These are phyloP conservation scores for Cassiopea xamachana DNA, from an alignment of 30 jellyfish, hydroid and myxozoan species.

Conservation along the genomic window DNA sequence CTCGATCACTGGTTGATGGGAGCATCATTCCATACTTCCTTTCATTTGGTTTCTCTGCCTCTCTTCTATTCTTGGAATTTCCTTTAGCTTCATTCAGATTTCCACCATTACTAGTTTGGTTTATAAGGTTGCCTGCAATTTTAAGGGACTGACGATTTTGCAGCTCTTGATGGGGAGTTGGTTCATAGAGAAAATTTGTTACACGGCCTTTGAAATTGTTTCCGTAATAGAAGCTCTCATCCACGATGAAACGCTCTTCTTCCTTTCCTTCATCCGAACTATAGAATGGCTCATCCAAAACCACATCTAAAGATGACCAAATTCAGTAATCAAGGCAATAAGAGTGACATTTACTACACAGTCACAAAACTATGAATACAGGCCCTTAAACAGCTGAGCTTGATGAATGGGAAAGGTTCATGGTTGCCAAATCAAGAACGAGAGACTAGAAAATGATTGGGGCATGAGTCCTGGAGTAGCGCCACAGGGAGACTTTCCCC, in stretches of 20 bases:
- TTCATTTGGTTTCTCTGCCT: neutral
- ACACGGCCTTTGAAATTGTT: constrained; percentile 1
- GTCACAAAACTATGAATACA: too few species aligned
- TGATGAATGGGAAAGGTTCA: too few species aligned
- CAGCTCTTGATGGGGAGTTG: constrained; percentile 1
- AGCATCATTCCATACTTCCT: constrained; percentile 20
- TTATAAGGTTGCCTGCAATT: neutral
- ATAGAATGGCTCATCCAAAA: constrained; percentile 57
- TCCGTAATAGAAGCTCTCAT: constrained; percentile 2
- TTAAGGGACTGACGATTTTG: neutral
- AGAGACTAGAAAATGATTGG: too few species aligned
- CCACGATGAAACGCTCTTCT: neutral
- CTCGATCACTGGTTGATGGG: constrained; percentile 12
- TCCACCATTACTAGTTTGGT: neutral
- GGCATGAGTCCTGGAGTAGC: too few species aligned
- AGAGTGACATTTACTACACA: too few species aligned
- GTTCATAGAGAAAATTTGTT: constrained; percentile 40
- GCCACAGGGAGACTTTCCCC: too few species aligned
- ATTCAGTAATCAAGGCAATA: neutral
- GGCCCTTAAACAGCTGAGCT: too few species aligned
- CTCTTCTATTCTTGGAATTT: neutral
- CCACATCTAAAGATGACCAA: constrained; percentile 11
- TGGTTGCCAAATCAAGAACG: too few species aligned
- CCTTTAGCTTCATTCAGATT: neutral
- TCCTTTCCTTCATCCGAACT: constrained; percentile 42